These are phyloP conservation scores for Oligia strigilis DNA, from an alignment of 2,888 invertebrate genomes.

Conservation along the genomic window DNA sequence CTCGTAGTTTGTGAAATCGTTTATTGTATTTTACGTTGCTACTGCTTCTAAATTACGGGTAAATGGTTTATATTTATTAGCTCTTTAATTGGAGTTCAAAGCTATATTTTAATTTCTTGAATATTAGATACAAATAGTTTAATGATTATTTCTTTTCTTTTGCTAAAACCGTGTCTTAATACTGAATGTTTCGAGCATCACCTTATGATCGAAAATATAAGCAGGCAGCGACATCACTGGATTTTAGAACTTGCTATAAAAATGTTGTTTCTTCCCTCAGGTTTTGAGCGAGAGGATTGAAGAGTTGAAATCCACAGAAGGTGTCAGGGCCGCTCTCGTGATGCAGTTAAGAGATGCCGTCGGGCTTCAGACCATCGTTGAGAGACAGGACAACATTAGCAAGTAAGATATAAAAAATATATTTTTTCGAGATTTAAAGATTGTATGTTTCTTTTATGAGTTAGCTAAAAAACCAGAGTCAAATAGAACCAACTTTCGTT, in stretches of 20 bases:
- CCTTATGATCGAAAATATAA: background rate
- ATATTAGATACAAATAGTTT: background rate
- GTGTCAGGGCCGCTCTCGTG: constrained; percentile 95
- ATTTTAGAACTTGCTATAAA: background rate
- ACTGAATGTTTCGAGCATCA: background rate
- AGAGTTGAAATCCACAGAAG: constrained; percentile 94
- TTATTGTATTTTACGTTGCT: background rate
- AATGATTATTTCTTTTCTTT: background rate
- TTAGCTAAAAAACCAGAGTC: background rate
- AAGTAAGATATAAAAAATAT: constrained; percentile 89
- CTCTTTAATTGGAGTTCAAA: background rate
- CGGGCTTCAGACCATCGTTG: constrained; percentile 93
- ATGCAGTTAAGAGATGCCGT: constrained; percentile 96
- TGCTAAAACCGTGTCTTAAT: background rate
- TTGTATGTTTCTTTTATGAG: background rate
- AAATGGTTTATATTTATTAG: background rate
- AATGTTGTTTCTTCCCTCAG: constrained; percentile 61
- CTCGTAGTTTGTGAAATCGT: constrained; percentile 8
- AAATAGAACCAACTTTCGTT: constrained; percentile 33
- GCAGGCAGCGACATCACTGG: no score
- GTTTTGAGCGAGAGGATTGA: constrained; percentile 92
- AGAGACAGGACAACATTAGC: constrained; percentile 93
- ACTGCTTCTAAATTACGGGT: background rate
- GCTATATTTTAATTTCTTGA: background rate
- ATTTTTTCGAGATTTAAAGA: background rate